These are phyloP conservation scores for Diadophis punctatus DNA, from an alignment of 2,113 vertebrate species.

Conservation along the genomic window DNA sequence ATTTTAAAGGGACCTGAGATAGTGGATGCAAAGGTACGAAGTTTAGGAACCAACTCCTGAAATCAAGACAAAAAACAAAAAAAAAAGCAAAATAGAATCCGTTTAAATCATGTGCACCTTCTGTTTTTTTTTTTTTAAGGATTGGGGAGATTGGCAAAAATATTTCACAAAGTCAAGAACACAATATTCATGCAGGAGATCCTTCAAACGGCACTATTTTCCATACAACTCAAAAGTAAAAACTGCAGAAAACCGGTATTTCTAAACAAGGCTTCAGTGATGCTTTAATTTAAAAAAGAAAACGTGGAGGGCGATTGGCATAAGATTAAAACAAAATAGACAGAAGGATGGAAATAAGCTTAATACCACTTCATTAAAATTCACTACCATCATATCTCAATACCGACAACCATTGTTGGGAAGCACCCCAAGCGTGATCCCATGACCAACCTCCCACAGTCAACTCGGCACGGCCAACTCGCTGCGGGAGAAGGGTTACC, in stretches of 20 bases:
- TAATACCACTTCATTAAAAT: conserved; percentile 20
- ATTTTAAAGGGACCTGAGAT: conserved; percentile 72
- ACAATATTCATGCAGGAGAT: neutral
- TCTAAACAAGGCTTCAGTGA: conserved; percentile 29
- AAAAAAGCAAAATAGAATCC: conserved; percentile 50
- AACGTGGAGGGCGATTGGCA: conserved; percentile 19
- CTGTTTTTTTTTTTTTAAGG: conserved; percentile 30
- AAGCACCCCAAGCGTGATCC: neutral
- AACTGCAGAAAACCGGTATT: neutral
- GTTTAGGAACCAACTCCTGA: conserved; percentile 59
- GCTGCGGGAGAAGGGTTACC: neutral
- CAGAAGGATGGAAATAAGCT: neutral
- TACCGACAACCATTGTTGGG: neutral
- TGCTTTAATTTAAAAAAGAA: conserved; percentile 4
- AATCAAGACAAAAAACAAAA: conserved; percentile 48
- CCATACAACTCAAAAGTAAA: conserved; percentile 9
- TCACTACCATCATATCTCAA: neutral
- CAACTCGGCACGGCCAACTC: neutral
- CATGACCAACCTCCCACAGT: neutral
- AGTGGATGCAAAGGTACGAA: conserved; percentile 60
- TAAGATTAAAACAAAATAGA: neutral
- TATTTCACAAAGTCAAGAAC: conserved; percentile 40
- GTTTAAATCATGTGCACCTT: conserved; percentile 40
- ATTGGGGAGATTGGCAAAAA: conserved; percentile 40
- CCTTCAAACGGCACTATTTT: conserved; percentile 3